These are phyloP conservation scores for Steinernema khuongi DNA, from an alignment of 1,140 invertebrate species.

Conservation along the genomic window DNA sequence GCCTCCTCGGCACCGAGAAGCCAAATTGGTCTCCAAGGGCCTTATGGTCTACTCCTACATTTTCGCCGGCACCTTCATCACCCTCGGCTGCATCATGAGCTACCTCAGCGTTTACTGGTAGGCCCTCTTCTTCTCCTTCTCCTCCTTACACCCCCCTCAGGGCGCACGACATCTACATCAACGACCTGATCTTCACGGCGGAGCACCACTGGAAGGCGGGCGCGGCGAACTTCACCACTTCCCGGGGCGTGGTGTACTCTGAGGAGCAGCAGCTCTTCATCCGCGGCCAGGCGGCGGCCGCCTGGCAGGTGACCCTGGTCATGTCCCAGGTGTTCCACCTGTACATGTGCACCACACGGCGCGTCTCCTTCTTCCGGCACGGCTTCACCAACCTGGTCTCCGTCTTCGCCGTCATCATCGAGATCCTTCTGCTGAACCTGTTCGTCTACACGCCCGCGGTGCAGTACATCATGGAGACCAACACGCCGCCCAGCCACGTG, in stretches of 20 bases:
- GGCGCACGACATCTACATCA: conserved; percentile 46
- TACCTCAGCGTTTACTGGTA: conserved; percentile 56
- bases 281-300: conserved; percentile 52
- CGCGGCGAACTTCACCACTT: conserved; percentile 48
- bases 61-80: conserved; percentile 52
- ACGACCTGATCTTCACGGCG: conserved; percentile 51
- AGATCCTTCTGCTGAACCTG: conserved; percentile 53
- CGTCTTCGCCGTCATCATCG: conserved; percentile 56
- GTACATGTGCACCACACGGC: conserved; percentile 56
- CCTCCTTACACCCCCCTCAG: conserved; percentile 21
- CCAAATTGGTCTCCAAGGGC: conserved; percentile 33
- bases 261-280: conserved; percentile 47
- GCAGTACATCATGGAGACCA: conserved; percentile 57
- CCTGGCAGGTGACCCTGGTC: conserved; percentile 56
- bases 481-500: conserved; percentile 34
- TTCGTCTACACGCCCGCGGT: conserved; percentile 55
- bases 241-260: conserved; percentile 31
- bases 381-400: conserved; percentile 54
- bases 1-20: conserved; percentile 37
- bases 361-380: conserved; percentile 55
- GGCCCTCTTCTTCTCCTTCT: conserved; percentile 17
- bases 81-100: conserved; percentile 51
- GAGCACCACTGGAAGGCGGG: conserved; percentile 49
- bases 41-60: conserved; percentile 46
- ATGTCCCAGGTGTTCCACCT: conserved; percentile 57